Base-by-base conservation (phyloP, 2,113 vertebrate genomes). In the Ophiodon elongatus region DNA sequence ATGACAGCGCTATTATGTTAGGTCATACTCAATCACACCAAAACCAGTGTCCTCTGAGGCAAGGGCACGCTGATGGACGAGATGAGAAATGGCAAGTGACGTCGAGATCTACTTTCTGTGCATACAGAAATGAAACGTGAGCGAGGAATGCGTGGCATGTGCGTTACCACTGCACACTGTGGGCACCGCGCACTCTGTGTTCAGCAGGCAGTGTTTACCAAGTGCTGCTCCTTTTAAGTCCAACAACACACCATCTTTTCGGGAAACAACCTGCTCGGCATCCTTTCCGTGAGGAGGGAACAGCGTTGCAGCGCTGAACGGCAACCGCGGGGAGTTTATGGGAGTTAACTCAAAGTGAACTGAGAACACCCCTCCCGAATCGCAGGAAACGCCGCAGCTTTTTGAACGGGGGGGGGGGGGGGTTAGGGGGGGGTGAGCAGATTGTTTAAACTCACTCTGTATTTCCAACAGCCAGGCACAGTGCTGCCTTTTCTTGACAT, bases 401-500 rank as follows among this genome's bases (percentile, higher is more conserved):
- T 87, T 39, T 80, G 70, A 89, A 70, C 7, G 3, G 41, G 60
- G 41, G 41, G 0, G 41, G 41, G 11, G 13, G 52, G 19, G 45
- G 45, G 45, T n/a, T n/a, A n/a, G 43, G 15, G 50, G 69, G 6
- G 50, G 56, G 54, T 39, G 45, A 79, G 77, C 43, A 10, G 72
- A 88, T 87, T 91, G 84, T 84, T 91, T 88, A 89, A 94, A 93
- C 76, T 89, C 39, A 33, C 84, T 89, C 70, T 92, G 90, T 92
- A 91, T 94, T 92, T 93, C 88, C 89, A 91, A 90, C 82, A 85
- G 79, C 83, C 76, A 79, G 82, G 72, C 85, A 89, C 90, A 82
- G 85, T 70, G 60, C 88, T 89, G 88, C 74, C 82, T 89, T 93
- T 92, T 92, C 89, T 90, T 90, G 91, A 93, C 92, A 92, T 91